Evolutionary conservation across 1,140 invertebrate species (phyloP).

Genomic region (Drosophila pectinifera): DNA sequence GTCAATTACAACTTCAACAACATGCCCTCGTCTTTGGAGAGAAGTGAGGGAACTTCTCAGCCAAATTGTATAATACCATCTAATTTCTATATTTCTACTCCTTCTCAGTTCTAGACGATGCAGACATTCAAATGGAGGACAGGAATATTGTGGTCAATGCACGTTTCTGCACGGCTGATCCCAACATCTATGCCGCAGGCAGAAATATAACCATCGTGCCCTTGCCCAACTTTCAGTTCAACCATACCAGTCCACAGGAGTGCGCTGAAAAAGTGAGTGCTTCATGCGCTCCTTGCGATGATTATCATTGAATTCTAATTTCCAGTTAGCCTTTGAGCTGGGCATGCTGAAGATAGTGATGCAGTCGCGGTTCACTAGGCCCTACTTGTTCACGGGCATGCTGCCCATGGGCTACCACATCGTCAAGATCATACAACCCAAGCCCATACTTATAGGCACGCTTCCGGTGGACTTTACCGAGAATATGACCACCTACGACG

Average conservation of each 20-base stretch:
- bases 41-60: not conserved
- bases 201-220: slow-evolving; percentile 12
- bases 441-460: slow-evolving; percentile 33
- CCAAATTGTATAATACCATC: not conserved
- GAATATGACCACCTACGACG: slow-evolving; percentile 46
- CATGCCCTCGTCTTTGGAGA: slow-evolving; percentile 2
- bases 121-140: slow-evolving; percentile 14
- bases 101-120: slow-evolving; percentile 12
- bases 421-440: slow-evolving; percentile 51
- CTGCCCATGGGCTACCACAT: slow-evolving; percentile 51
- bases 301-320: not conserved
- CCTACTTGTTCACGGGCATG: slow-evolving; percentile 22
- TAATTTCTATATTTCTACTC: not conserved
- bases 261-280: slow-evolving; percentile 58
- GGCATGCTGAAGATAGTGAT: slow-evolving; percentile 4
- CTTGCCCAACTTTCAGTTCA: slow-evolving; percentile 51
- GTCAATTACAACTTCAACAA: slow-evolving; percentile 43
- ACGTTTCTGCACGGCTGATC: slow-evolving; percentile 49
- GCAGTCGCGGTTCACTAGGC: slow-evolving; percentile 33
- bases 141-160: slow-evolving; percentile 47
- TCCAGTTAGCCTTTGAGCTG: slow-evolving; percentile 21
- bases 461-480: slow-evolving; percentile 31
- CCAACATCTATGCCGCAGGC: slow-evolving; percentile 56
- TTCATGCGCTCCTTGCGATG: accelerated
- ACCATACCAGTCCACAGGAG: slow-evolving; percentile 28